Evolutionary conservation across 2,797 vertebrate genomes (phyloP).

Genomic region (Myoxocephalus aenaeus): DNA sequence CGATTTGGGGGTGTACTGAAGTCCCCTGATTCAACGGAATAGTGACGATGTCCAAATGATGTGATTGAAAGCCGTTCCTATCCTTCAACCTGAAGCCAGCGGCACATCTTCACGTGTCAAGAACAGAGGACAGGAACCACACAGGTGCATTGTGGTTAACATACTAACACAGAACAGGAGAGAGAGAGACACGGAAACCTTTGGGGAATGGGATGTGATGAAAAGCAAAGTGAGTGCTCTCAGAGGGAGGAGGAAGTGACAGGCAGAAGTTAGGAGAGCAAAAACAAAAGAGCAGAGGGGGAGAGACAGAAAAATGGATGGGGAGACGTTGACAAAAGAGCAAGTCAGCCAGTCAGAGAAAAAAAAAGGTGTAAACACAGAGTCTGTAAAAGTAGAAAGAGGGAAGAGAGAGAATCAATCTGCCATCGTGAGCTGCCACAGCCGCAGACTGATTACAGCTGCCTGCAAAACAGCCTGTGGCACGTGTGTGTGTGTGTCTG

Average conservation of each 20-base stretch:
- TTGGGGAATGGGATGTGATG: slow-evolving; percentile 29
- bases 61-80: background rate
- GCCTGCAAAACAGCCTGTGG: slow-evolving; percentile 56
- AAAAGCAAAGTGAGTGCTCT: slow-evolving; percentile 18
- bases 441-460: slow-evolving; percentile 66
- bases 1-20: background rate
- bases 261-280: slow-evolving; percentile 35
- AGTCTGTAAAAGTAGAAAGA: slow-evolving; percentile 37
- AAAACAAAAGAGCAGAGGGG: slow-evolving; percentile 32
- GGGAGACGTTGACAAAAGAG: slow-evolving; percentile 48
- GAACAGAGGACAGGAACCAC: background rate
- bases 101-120: background rate
- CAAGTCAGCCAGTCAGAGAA: slow-evolving; percentile 36
- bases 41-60: background rate
- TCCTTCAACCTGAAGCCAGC: background rate
- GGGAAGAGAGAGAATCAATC: slow-evolving; percentile 62
- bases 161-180: slow-evolving; percentile 9
- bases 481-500: slow-evolving; percentile 17
- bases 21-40: background rate
- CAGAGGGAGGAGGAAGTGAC: slow-evolving; percentile 36
- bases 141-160: slow-evolving; percentile 4
- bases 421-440: slow-evolving; percentile 43
- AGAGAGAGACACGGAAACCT: slow-evolving; percentile 8
- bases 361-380: slow-evolving; percentile 40
- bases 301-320: slow-evolving; percentile 50